Percentiles rank a stretch among this genome's conserved stretches.
These are phyloP conservation scores for Orthosia cruda DNA, from an alignment of 2,888 invertebrate genomes.

Conservation along the genomic window DNA sequence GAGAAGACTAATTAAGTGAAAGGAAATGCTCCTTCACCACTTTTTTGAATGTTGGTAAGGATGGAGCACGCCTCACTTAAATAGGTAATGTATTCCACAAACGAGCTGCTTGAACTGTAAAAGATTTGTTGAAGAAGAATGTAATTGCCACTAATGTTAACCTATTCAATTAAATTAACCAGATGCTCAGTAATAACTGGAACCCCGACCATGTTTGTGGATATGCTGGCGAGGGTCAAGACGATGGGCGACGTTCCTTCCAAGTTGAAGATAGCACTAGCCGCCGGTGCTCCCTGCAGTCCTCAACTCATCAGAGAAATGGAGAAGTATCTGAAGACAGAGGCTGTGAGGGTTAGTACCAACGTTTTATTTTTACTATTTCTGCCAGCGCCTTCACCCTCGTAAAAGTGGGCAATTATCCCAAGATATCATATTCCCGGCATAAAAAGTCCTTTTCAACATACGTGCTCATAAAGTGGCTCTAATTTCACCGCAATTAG, in stretches of 20 bases:
- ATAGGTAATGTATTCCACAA: too few species aligned
- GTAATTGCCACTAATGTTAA: too few species aligned
- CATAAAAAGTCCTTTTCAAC: neutral
- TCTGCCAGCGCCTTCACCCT: neutral
- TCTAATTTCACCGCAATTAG: too few species aligned
- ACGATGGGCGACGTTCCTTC: slow-evolving; percentile 85
- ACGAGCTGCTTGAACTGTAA: too few species aligned
- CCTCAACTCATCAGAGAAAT: slow-evolving; percentile 92
- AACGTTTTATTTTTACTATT: neutral
- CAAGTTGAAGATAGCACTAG: slow-evolving; percentile 90
- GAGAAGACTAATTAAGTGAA: too few species aligned
- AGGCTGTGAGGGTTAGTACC: slow-evolving; percentile 88
- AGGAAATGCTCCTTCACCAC: too few species aligned
- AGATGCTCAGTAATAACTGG: slow-evolving; percentile 95
- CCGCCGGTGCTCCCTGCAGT: slow-evolving; percentile 96
- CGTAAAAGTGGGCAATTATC: neutral
- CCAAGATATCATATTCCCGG: neutral
- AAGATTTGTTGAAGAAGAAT: too few species aligned
- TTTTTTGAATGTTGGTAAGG: too few species aligned
- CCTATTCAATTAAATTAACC: neutral
- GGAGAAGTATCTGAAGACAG: slow-evolving; percentile 87
- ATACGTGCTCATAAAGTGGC: too few species aligned
- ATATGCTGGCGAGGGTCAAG: slow-evolving; percentile 91
- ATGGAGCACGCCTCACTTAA: too few species aligned
- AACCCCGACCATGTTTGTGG: slow-evolving; percentile 97